Conservation (phyloP, 2,113 vertebrate genomes). For the Progne subis region DNA sequence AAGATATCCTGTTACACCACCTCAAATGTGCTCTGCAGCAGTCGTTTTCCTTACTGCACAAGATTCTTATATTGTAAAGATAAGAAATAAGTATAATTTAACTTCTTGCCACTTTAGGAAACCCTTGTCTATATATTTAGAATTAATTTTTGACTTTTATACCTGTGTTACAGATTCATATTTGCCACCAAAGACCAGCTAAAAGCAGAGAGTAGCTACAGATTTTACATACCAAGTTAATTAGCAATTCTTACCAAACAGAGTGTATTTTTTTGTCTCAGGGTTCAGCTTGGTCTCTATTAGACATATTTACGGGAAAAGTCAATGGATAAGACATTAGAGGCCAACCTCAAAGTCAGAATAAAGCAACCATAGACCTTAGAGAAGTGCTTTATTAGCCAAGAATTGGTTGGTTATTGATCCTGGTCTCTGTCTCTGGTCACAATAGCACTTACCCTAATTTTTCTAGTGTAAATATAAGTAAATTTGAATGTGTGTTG, state of each 20-base stretch:
- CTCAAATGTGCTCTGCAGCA: not conserved
- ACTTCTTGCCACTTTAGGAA: not conserved
- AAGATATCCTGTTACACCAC: constrained; percentile 31
- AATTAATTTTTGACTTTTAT: constrained; percentile 22
- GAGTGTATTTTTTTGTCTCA: constrained; percentile 81
- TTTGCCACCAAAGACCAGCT: constrained; percentile 19
- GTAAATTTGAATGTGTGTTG: constrained; percentile 98
- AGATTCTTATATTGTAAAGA: not conserved
- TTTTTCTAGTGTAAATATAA: constrained; percentile 99
- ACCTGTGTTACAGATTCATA: not conserved
- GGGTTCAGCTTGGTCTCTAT: constrained; percentile 76
- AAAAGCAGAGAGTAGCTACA: constrained; percentile 46
- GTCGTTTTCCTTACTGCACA: not conserved
- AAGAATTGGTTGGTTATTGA: constrained; percentile 97
- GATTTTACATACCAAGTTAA: constrained; percentile 86
- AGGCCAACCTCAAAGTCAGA: constrained; percentile 97
- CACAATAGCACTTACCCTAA: constrained; percentile 99
- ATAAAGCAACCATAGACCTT: constrained; percentile 88
- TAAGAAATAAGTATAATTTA: not conserved
- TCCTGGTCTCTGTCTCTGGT: constrained; percentile 95
- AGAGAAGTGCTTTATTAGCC: constrained; percentile 99
- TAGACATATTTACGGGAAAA: constrained; percentile 94
- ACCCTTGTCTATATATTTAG: not conserved
- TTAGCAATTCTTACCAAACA: constrained; percentile 89
- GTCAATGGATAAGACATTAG: constrained; percentile 97